phyloP scores from a whole-genome alignment of 2,888 invertebrate species.

The Fragum sueziense region DNA sequence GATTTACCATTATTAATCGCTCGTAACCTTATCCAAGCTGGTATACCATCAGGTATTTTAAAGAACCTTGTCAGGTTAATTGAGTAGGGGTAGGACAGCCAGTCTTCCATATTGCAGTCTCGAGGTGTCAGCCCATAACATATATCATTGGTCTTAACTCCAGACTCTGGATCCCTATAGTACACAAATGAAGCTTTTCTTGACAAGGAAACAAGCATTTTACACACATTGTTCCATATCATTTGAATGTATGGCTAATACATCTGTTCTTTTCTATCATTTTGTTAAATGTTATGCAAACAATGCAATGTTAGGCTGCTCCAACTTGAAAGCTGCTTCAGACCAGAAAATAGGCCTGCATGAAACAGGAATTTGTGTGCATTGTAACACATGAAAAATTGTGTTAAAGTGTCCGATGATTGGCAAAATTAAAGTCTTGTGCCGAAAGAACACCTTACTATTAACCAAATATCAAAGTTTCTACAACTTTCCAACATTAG shows the following conservation, averaged over 20 bases:
- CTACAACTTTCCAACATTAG: too few species aligned
- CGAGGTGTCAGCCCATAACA: conserved; percentile 68
- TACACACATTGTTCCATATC: conserved; percentile 71
- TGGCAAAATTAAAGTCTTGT: too few species aligned
- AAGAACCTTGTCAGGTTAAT: conserved; percentile 39
- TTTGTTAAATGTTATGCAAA: too few species aligned
- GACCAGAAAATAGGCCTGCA: not conserved
- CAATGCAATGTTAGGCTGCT: not conserved
- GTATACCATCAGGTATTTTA: conserved; percentile 66
- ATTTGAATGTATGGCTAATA: conserved; percentile 13
- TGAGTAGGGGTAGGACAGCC: conserved; percentile 47
- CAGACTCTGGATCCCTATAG: conserved; percentile 72
- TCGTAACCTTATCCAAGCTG: conserved; percentile 72
- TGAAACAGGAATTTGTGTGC: not conserved
- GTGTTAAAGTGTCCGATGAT: too few species aligned
- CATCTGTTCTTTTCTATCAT: too few species aligned
- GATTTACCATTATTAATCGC: conserved; percentile 70
- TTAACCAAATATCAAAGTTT: too few species aligned
- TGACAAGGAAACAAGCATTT: conserved; percentile 52
- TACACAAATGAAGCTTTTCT: conserved; percentile 71
- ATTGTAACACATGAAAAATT: not conserved
- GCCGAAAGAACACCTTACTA: too few species aligned
- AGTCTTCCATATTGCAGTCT: conserved; percentile 62
- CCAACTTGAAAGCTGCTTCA: not conserved
- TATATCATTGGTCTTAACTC: conserved; percentile 57